Base-by-base conservation (phyloP, 2,113 vertebrate genomes). In the Peucedramus taeniatus region DNA sequence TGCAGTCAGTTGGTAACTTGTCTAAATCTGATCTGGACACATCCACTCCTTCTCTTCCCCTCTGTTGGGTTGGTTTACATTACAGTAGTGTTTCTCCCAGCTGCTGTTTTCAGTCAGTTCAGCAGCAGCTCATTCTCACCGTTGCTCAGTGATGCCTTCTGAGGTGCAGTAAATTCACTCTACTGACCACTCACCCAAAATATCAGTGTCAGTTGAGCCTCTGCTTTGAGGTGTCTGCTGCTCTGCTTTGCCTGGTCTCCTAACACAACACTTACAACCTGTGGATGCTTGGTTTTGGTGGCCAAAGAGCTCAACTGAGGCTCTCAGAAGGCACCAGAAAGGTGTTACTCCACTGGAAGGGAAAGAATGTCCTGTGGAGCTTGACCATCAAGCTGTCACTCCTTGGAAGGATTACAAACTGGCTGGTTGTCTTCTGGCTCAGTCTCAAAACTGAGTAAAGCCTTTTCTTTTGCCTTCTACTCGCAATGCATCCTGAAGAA, bases 11-110 rank as follows among this genome's bases (percentile, higher is more conserved):
- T 98, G 97, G 98, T 98, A 98, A 98, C 98, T 94, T 96, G 96
- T 98, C 98, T 98, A 98, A 98, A 98, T 98, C 93, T 98, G 98
- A 98, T 97, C 95, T 91, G 95, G 92, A 83, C 95, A 96, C 80
- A 64, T 97, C 83, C 65, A 61, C 94, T 97, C 59, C 92, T 90
- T 93, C 93, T 92, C 90, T 94, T 94, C 93, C 74, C 90, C 51
- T 90, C 47, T 5, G 7, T 37, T 30, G 63, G 88, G 70, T 89
- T 97, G 96, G 97, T 98, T 98, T 98, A 95, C 97, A 92, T 97
- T 86, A 80, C 69, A 57, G 50, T 79, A 63, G 92, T 96, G 91
- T 96, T 61, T 65, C n/a, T 85, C 69, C 94, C 98, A 98, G 97
- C 98, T 98, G 98, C 97, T 97, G 74, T 97, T 97, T 93, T 98